Evolutionary conservation across 2,797 vertebrate genomes (phyloP).

Genomic region (Sardinella longiceps): DNA sequence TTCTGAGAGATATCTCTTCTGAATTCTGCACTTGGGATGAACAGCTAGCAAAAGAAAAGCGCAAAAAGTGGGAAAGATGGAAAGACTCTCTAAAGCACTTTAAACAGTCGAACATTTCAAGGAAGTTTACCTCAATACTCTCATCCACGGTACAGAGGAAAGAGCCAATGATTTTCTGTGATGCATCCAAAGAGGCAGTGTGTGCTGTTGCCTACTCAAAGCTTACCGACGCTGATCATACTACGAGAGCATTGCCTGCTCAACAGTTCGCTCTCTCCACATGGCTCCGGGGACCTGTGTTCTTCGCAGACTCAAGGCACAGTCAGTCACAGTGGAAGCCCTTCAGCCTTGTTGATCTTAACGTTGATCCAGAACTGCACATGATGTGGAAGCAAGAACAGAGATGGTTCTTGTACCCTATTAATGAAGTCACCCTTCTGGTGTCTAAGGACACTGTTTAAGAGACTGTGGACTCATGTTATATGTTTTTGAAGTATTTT

Average conservation of each 20-base stretch:
- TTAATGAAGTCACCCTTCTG: conserved; percentile 28
- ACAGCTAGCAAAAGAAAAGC: background rate
- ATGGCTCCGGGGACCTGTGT: background rate
- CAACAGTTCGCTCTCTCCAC: background rate
- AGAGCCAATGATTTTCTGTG: conserved; percentile 8
- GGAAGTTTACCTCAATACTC: background rate
- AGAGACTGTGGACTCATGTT: background rate
- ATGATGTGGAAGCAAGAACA: conserved; percentile 4
- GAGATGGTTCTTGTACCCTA: background rate
- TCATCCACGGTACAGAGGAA: background rate
- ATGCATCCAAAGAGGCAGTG: conserved; percentile 27
- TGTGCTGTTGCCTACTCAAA: background rate
- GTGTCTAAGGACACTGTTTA: conserved; percentile 24
- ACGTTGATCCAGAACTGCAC: background rate
- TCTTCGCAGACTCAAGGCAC: background rate
- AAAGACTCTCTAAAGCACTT: background rate
- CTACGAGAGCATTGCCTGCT: background rate
- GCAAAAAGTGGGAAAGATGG: background rate
- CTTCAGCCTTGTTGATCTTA: background rate
- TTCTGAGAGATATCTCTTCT: background rate
- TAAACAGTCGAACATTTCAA: background rate
- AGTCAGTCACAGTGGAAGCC: background rate
- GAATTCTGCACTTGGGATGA: background rate
- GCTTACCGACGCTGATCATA: background rate
- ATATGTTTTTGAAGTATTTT: background rate